Base-by-base conservation (phyloP, 2,113 vertebrate species). In the Echinops telfairi region DNA sequence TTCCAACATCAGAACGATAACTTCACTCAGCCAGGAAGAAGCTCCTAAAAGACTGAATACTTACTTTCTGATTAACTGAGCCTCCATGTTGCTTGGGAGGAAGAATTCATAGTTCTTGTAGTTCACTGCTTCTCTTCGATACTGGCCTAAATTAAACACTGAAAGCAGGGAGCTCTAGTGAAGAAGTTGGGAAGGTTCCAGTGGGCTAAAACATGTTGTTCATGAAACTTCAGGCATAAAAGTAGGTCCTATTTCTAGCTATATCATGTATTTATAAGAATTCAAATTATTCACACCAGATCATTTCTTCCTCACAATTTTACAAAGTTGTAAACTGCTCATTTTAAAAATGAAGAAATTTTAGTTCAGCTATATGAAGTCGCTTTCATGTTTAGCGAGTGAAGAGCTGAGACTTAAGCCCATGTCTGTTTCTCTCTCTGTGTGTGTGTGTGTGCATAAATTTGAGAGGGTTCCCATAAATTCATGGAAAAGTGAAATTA, bases 141-240 rank as follows among this genome's bases (percentile, higher is more conserved):
- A 99, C 95, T 99, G 99, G 0, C 99, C 99, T 43, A 99, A 98
- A 0, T 99, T 99, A 90, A 99, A 99, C 93, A 98, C 99, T 99
- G 97, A 94, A 31, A 95, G 92, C 19, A 91, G 15, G 86, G 57
- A 94, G 78, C 53, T 36, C 76, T 94, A 87, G 64, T 94, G 62
- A 95, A 88, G 38, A 76, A 47, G 22, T 53, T 82, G 66, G 66
- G 43, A 95, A 83, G 20, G 82, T 68, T 47, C 77, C 62, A 90
- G 38, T 70, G 36, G 57, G 31, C 20, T 64, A 85, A 92, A 83
- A 60, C 58, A 68, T 75, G 27, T 75, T 11, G 29, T 90, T 90
- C 0, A 17, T 94, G 31, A 4, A 40, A 88, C 38, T 43, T 93
- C 76, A 88, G 47, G 76, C 12, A 62, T 85, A 36, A 60, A 91